Percentiles rank a stretch among this genome's conserved stretches.
phyloP scores from a whole-genome alignment of 2,113 vertebrate genomes.

The Mellivora capensis region DNA sequence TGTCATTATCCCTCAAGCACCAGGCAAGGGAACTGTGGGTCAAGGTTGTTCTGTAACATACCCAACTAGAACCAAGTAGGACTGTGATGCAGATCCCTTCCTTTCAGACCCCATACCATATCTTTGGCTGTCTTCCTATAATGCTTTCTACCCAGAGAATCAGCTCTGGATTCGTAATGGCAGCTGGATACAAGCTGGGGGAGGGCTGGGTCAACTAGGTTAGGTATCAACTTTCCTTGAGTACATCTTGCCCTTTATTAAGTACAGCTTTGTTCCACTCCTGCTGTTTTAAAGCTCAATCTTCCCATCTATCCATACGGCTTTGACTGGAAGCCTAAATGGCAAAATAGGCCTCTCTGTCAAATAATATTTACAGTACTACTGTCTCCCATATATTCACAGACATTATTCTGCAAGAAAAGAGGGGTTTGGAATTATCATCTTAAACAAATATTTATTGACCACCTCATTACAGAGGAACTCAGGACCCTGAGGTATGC shows the following conservation, averaged over 20 bases:
- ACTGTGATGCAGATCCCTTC: neutral
- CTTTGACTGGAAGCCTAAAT: neutral
- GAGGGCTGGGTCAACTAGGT: neutral
- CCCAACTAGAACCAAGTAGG: neutral
- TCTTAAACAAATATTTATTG: neutral
- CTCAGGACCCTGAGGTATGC: neutral
- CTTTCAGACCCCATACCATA: neutral
- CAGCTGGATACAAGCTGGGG: neutral
- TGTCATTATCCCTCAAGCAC: neutral
- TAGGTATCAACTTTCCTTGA: neutral
- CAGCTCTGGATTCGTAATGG: neutral
- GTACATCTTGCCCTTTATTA: neutral
- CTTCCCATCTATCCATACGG: neutral
- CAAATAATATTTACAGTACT: neutral
- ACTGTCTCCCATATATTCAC: neutral
- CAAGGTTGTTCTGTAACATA: neutral
- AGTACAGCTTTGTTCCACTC: neutral
- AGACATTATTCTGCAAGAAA: neutral
- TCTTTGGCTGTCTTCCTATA: neutral
- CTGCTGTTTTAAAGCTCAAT: conserved; percentile 20
- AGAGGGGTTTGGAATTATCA: neutral
- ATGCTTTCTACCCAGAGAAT: neutral
- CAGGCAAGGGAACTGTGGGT: neutral
- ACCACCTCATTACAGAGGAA: neutral
- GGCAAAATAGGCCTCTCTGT: neutral